Base-by-base conservation (phyloP, 30 jellyfish, hydroid and myxozoan species). In the Clytia hemisphaerica region DNA sequence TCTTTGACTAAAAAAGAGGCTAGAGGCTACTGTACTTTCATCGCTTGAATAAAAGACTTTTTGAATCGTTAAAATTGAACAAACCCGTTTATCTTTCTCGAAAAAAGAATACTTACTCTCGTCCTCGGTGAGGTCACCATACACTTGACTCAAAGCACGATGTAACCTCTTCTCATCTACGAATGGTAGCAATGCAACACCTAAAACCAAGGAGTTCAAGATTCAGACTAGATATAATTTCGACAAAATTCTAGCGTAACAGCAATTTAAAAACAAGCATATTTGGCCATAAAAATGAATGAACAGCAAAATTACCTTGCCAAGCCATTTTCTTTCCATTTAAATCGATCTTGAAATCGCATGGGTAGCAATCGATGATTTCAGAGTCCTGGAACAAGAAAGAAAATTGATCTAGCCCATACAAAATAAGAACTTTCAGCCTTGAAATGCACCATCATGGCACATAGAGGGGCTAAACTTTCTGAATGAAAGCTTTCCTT, bases 181-280 rank as follows among this genome's bases (percentile, higher is more conserved):
- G 68, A 92, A 92, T 0, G 99, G 99, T 54, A 92, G 50, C 18
- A 92, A 75, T 60, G 99, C 99, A 25, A 92, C 99, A 50, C 99
- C 97, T 88, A 50, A 53, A 33, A 82, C 51, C 4, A 57, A 57
- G 7, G 0, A 6, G 16, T 4, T 7, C 5, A 7, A 22, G 70
- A 7, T 12, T 16, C 21, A 40, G n/a, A 16, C 53, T 7, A 40
- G n/a, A 40, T 10, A 10, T 10, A 40, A 40, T 10, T 7, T 7
- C 53, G 53, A 40, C 16, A 40, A 10, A 40, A 16, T 40, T 7
- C 16, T 16, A 7, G 53, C 53, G 53, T 10, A n/a, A n/a, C n/a
- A n/a, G 14, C 53, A 7, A 40, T 40, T 40, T 40, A 40, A 7
- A 16, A 7, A 40, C 53, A 40, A 16, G 53, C 53, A 10, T 40